Conservation (phyloP, 35 echinoderm and acorn worm species). For the Diadema setosum region DNA sequence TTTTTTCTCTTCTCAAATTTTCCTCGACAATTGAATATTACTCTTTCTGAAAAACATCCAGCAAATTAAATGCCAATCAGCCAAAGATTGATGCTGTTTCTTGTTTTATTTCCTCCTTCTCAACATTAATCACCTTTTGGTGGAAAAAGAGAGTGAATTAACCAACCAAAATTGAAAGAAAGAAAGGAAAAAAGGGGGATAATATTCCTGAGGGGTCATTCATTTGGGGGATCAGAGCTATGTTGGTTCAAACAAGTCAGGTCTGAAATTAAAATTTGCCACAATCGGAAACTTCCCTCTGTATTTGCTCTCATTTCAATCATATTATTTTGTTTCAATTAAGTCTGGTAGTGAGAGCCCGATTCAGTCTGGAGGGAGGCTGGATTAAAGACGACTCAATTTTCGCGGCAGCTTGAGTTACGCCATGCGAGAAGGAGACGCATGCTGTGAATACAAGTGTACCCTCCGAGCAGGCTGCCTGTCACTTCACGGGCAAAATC, state of each 20-base stretch:
- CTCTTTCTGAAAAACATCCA: no score
- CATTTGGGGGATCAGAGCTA: not conserved
- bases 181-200: not conserved
- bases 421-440: not conserved
- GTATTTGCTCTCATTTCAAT: constrained; percentile 31
- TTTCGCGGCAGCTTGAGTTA: constrained; percentile 1
- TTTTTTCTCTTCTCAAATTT: no score
- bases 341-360: not conserved
- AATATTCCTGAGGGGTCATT: not conserved
- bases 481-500: not conserved
- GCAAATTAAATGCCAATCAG: no score
- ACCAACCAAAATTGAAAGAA: not conserved
- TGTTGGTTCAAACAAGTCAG: not conserved
- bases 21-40: no score
- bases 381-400: constrained; percentile 22
- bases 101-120: no score
- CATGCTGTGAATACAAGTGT: constrained; percentile 24
- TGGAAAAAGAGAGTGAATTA: no score
- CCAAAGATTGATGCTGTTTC: no score
- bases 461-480: not conserved
- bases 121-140: no score
- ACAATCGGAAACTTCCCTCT: not conserved
- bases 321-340: constrained; percentile 37
- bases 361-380: not conserved
- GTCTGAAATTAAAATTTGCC: not conserved